These are phyloP conservation scores for Nebria ingens DNA, from an alignment of 1,140 invertebrate genomes.

Conservation along the genomic window DNA sequence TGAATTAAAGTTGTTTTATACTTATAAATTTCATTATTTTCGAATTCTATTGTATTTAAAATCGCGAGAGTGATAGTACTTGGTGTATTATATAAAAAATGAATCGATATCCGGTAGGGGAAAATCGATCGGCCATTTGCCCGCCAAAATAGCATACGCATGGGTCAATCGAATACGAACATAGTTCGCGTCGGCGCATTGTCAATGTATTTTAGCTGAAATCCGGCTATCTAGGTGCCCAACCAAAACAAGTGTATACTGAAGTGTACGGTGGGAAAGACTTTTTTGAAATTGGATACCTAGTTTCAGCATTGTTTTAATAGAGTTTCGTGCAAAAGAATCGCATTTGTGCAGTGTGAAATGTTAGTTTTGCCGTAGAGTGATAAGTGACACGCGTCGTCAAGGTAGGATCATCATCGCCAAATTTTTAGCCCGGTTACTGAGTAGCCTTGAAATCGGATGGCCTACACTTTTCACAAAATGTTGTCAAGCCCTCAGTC, in stretches of 20 bases:
- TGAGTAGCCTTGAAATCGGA: not conserved
- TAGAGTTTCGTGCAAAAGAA: not conserved
- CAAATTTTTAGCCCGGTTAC: constrained; percentile 2
- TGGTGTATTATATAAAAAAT: too few species aligned
- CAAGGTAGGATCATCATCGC: not conserved
- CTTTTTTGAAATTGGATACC: constrained; percentile 3
- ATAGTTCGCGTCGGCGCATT: not conserved
- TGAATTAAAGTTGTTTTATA: too few species aligned
- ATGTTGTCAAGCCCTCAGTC: not conserved
- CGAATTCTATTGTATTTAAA: too few species aligned
- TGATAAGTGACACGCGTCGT: not conserved
- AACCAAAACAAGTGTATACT: not conserved
- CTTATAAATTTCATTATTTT: too few species aligned
- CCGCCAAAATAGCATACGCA: not conserved
- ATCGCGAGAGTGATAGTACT: too few species aligned
- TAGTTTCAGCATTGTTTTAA: not conserved
- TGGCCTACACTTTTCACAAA: not conserved
- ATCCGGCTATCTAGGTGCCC: constrained; percentile 4
- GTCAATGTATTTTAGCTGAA: not conserved
- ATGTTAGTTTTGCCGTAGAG: not conserved
- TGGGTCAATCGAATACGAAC: not conserved
- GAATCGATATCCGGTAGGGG: too few species aligned
- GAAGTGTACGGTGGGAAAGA: not conserved
- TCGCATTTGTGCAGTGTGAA: not conserved
- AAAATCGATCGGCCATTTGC: not conserved